A percentile compares a stretch with the other conserved stretches of the same genome.
These are phyloP conservation scores for Hafferia zeledoni DNA, from an alignment of 2,797 vertebrate genomes.

Conservation along the genomic window DNA sequence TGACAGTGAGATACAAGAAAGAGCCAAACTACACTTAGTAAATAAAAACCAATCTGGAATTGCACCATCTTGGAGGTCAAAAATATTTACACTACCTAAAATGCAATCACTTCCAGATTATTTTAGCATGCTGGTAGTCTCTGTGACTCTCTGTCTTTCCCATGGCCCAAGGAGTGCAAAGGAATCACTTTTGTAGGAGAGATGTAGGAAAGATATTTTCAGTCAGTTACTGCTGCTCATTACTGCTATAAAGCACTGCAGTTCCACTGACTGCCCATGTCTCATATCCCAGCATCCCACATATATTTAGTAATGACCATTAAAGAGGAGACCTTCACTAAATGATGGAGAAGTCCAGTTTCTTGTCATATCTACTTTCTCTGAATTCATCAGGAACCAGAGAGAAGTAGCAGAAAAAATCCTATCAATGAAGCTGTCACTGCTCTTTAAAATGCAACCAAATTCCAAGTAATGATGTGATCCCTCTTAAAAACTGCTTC, in stretches of 20 bases:
- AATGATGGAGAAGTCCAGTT: background rate
- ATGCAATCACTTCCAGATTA: background rate
- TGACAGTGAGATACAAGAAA: background rate
- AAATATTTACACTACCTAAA: background rate
- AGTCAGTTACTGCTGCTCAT: background rate
- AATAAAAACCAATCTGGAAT: background rate
- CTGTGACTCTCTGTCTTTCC: background rate
- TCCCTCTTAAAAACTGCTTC: background rate
- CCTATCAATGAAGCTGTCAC: background rate
- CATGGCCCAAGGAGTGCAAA: background rate
- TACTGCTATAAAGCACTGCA: background rate
- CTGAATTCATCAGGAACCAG: background rate
- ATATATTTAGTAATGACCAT: accelerated
- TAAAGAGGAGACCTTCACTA: background rate
- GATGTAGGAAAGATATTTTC: background rate
- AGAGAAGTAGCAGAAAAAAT: background rate
- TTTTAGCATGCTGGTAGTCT: background rate
- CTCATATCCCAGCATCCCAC: background rate
- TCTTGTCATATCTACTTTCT: background rate
- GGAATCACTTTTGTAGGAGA: background rate
- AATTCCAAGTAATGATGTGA: background rate
- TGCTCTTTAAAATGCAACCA: background rate
- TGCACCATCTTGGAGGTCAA: background rate
- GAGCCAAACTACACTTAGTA: background rate
- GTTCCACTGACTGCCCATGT: background rate